Percentiles rank a stretch among this genome's conserved stretches.
Evolutionary conservation across 2,797 vertebrate species (phyloP).

Genomic region (Sylvilagus floridanus): DNA sequence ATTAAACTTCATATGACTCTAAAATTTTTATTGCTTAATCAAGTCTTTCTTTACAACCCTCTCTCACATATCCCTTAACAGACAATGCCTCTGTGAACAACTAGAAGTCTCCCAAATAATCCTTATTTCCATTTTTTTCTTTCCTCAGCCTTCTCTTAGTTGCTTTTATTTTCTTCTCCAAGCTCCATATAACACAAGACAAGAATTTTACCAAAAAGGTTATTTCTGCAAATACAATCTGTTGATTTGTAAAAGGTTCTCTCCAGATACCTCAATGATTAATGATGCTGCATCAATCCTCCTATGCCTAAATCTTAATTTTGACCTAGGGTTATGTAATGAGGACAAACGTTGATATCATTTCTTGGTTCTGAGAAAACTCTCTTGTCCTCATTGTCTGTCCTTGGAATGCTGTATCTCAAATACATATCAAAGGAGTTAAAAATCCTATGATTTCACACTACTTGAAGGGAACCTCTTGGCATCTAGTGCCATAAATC

Average conservation of each 20-base stretch:
- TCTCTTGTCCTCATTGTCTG: constrained; percentile 20
- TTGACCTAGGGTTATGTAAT: not conserved
- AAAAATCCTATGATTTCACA: constrained; percentile 42
- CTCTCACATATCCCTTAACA: not conserved
- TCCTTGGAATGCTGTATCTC: constrained; percentile 1
- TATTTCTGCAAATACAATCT: not conserved
- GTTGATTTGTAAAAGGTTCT: not conserved
- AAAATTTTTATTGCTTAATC: constrained; percentile 12
- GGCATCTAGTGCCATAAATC: not conserved
- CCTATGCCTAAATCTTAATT: not conserved
- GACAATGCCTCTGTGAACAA: not conserved
- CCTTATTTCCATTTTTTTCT: not conserved
- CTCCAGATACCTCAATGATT: not conserved
- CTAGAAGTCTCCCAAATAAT: not conserved
- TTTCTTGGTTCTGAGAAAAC: constrained; percentile 4
- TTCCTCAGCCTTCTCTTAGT: not conserved
- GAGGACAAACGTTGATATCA: not conserved
- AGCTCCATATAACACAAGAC: not conserved
- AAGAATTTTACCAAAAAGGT: not conserved
- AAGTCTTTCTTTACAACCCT: not conserved
- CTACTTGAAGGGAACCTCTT: not conserved
- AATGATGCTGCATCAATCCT: not conserved
- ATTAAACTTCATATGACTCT: constrained; percentile 15
- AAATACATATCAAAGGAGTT: constrained; percentile 11
- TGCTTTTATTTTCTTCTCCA: not conserved